Conservation (phyloP, 2,888 invertebrate genomes). For the Suillia variegata region DNA sequence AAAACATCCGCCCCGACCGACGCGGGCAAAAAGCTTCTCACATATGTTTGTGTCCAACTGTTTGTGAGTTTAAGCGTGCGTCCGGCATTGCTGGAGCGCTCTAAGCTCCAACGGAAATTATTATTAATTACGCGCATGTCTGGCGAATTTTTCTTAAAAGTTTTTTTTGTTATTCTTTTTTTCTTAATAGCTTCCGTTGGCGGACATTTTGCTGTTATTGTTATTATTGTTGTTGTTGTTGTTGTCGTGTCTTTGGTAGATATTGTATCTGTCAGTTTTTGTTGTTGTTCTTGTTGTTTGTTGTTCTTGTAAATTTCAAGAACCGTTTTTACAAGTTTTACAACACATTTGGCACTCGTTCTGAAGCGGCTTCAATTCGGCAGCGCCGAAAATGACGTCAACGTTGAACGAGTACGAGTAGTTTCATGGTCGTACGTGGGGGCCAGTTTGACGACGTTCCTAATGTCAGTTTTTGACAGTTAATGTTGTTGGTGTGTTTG, state of each 20-base stretch:
- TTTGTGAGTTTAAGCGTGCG: not conserved
- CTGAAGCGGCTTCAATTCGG: too few relatives aligned
- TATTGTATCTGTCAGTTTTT: too few relatives aligned
- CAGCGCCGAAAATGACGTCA: not conserved
- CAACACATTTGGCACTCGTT: not conserved
- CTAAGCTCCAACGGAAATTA: constrained; percentile 4
- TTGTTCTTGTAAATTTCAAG: not conserved
- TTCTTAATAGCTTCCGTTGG: constrained; percentile 1
- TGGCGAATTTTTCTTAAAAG: not conserved
- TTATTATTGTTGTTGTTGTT: not conserved
- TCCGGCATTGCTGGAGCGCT: not conserved
- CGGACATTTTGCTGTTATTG: not conserved
- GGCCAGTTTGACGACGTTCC: too few relatives aligned
- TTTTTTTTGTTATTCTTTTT: not conserved
- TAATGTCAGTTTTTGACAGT: too few relatives aligned
- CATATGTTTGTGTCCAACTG: not conserved
- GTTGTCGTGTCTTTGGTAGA: not conserved
- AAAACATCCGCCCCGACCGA: not conserved
- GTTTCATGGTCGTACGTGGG: not conserved
- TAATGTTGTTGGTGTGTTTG: too few relatives aligned
- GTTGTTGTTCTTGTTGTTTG: not conserved
- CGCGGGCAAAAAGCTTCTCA: not conserved
- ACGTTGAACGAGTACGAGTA: not conserved
- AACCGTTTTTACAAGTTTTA: constrained; percentile 2
- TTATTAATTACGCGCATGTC: not conserved